Percentiles rank a stretch among this genome's conserved stretches.
phyloP scores from a whole-genome alignment of 1,140 invertebrate species.

The Orchestia grillus region DNA sequence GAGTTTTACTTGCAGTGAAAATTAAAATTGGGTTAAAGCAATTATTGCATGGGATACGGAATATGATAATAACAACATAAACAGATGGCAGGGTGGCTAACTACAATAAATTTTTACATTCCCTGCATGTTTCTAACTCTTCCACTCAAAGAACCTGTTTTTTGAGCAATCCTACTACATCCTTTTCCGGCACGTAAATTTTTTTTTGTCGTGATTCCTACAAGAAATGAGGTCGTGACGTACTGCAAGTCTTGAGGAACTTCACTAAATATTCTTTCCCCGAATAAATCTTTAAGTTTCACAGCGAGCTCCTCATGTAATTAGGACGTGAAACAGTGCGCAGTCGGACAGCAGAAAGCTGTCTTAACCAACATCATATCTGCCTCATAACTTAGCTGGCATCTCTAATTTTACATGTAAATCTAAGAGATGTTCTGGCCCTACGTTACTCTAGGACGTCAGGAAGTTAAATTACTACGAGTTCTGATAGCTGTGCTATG shows the following conservation, averaged over 20 bases:
- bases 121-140: background rate
- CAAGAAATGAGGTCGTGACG: no score
- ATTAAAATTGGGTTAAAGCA: background rate
- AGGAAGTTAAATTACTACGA: background rate
- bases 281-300: no score
- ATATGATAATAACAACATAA: background rate
- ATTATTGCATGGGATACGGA: background rate
- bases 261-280: no score
- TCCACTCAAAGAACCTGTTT: background rate
- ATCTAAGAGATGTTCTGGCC: background rate
- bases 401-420: background rate
- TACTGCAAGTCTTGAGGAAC: no score
- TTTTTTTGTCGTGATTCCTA: background rate
- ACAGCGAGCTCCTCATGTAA: background rate
- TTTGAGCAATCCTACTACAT: background rate
- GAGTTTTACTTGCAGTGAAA: background rate
- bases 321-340: background rate
- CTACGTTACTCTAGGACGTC: background rate
- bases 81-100: background rate
- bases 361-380: background rate
- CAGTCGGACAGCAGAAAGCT: background rate
- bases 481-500: background rate
- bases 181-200: background rate
- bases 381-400: background rate
- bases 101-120: background rate